A percentile compares a stretch with the other conserved stretches of the same genome.
Conservation (phyloP, 2,888 invertebrate genomes). For the Boloria selene region DNA sequence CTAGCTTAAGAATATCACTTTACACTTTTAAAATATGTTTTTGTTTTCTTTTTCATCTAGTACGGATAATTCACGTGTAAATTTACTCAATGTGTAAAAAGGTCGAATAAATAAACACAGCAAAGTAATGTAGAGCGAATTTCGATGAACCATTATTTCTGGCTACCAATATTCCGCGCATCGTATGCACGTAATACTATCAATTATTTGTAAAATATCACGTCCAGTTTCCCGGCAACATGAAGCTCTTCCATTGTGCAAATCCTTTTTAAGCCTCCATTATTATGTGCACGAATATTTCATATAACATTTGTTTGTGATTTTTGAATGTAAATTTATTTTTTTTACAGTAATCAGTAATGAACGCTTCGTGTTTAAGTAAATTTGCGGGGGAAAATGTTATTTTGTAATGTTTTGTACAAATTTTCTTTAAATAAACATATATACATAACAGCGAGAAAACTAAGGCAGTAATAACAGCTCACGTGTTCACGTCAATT, state of each 20-base stretch:
- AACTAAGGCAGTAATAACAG: conserved; percentile 23
- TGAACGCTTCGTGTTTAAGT: background rate
- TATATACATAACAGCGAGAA: background rate
- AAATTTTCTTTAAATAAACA: too few relatives aligned
- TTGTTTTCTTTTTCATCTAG: too few relatives aligned
- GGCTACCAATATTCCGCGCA: conserved; percentile 18
- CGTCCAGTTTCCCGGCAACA: conserved; percentile 31
- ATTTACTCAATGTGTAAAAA: too few relatives aligned
- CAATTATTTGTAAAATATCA: conserved; percentile 36
- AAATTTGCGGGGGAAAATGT: too few relatives aligned
- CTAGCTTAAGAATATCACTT: conserved; percentile 46
- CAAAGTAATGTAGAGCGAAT: background rate
- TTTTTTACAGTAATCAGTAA: background rate
- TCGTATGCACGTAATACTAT: conserved; percentile 27
- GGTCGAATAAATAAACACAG: background rate
- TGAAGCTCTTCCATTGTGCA: conserved; percentile 24
- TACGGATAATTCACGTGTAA: too few relatives aligned
- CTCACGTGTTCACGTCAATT: conserved; percentile 37
- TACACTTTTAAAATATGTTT: conserved; percentile 16
- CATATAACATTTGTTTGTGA: conserved; percentile 29
- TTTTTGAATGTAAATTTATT: conserved; percentile 8
- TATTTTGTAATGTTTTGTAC: too few relatives aligned
- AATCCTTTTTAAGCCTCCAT: conserved; percentile 37
- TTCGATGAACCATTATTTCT: conserved; percentile 8
- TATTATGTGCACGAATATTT: conserved; percentile 32